Evolutionary conservation across 2,888 invertebrate species (phyloP).

Genomic region (Drosophila mimetica): DNA sequence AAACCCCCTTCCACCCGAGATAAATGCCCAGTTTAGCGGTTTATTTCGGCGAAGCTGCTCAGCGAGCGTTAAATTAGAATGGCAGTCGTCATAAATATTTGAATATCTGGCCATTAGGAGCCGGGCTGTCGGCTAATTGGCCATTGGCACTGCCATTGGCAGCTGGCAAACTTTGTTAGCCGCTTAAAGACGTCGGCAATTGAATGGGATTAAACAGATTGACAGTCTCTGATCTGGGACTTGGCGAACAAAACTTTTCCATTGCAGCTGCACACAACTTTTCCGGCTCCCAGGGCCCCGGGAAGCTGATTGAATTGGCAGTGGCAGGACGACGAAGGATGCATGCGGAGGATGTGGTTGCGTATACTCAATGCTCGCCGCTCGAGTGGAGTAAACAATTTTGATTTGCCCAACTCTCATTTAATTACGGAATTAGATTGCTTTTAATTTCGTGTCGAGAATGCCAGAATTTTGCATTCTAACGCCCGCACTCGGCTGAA

Average conservation of each 20-base stretch:
- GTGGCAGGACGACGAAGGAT: too few species aligned
- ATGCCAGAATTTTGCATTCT: constrained; percentile 8
- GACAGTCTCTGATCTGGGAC: constrained; percentile 48
- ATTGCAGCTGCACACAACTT: constrained; percentile 43
- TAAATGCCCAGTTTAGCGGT: constrained; percentile 47
- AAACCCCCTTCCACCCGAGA: constrained; percentile 5
- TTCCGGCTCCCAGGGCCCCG: constrained; percentile 11
- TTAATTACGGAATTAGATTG: constrained; percentile 28
- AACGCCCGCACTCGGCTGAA: constrained; percentile 16
- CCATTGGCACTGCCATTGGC: constrained; percentile 27
- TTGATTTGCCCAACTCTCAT: constrained; percentile 24
- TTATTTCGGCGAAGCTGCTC: constrained; percentile 51
- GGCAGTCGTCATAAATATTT: constrained; percentile 63
- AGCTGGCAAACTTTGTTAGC: constrained; percentile 35
- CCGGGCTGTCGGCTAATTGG: constrained; percentile 34
- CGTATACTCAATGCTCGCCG: constrained; percentile 7
- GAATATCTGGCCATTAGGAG: constrained; percentile 63
- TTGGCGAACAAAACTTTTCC: constrained; percentile 26
- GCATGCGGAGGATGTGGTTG: constrained; percentile 2
- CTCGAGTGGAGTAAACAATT: constrained; percentile 19
- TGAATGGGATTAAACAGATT: constrained; percentile 48
- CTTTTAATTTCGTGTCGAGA: constrained; percentile 3
- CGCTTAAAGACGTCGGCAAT: constrained; percentile 46
- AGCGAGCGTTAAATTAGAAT: constrained; percentile 74
- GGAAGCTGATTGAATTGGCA: constrained; percentile 33